These are phyloP conservation scores for Macrochelys suwanniensis DNA, from an alignment of 2,797 vertebrate species.

Conservation along the genomic window DNA sequence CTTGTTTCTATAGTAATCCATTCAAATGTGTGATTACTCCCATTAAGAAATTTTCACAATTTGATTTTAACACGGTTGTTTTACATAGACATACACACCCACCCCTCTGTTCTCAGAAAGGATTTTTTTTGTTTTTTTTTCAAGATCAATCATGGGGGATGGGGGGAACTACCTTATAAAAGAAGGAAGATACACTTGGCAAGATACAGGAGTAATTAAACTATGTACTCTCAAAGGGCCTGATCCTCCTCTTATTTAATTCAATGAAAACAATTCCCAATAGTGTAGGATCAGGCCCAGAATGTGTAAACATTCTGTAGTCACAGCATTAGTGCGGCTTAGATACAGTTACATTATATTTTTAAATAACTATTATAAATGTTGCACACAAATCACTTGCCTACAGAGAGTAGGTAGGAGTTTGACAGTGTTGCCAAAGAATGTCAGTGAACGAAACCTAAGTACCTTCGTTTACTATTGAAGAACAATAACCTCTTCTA, in stretches of 20 bases:
- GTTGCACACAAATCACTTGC: slow-evolving; percentile 62
- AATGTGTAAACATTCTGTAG: not conserved
- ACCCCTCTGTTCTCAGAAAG: slow-evolving; percentile 8
- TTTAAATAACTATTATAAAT: slow-evolving; percentile 53
- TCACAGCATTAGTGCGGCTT: not conserved
- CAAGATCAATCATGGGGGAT: slow-evolving; percentile 28
- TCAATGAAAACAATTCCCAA: not conserved
- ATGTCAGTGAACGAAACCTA: slow-evolving; percentile 72
- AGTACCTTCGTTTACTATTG: slow-evolving; percentile 58
- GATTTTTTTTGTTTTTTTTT: not conserved
- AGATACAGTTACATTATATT: slow-evolving; percentile 22
- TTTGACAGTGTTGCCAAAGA: slow-evolving; percentile 76
- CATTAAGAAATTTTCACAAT: not conserved
- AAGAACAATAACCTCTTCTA: slow-evolving; percentile 66
- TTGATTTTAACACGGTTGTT: slow-evolving; percentile 4
- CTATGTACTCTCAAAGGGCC: accelerated
- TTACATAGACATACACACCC: not conserved
- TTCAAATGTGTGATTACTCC: slow-evolving; percentile 43
- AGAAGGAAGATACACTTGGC: not conserved
- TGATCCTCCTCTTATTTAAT: not conserved
- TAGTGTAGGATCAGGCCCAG: not conserved
- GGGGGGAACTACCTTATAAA: slow-evolving; percentile 16
- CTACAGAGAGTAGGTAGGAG: slow-evolving; percentile 73
- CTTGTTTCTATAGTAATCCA: slow-evolving; percentile 50
- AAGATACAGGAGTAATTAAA: not conserved